Conservation (phyloP, 2,797 vertebrate genomes). For the Choloepus didactylus region DNA sequence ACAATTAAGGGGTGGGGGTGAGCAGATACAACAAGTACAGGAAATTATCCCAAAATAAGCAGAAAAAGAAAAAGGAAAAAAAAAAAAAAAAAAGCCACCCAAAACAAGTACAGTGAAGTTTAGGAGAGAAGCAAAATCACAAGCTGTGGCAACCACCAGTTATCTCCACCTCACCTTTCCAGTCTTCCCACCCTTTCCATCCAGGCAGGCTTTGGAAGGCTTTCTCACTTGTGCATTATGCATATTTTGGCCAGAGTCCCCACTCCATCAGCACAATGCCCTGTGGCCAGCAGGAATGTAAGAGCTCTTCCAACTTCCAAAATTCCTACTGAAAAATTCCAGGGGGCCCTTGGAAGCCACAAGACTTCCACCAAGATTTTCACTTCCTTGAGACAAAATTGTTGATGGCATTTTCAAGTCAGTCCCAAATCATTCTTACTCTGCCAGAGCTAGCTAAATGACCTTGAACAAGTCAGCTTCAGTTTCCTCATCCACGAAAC, state of each 20-base stretch:
- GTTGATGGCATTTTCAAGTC: background rate
- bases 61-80: too few species aligned
- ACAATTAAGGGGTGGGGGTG: background rate
- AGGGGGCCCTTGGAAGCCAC: background rate
- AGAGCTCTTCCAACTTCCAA: background rate
- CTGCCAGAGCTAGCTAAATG: background rate
- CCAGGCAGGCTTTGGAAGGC: background rate
- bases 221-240: rapidly evolving
- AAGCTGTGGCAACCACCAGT: background rate
- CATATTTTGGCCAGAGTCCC: background rate
- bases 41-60: background rate
- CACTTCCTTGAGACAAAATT: background rate
- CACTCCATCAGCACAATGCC: background rate
- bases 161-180: background rate
- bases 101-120: background rate
- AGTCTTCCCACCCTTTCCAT: background rate
- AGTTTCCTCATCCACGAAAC: background rate
- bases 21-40: background rate
- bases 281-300: background rate
- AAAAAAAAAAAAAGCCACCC: background rate
- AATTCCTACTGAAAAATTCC: background rate
- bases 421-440: background rate
- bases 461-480: background rate
- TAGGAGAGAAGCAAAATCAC: background rate
- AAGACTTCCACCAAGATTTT: background rate